Base-by-base conservation (phyloP, 2,797 vertebrate genomes). In the Melanotaenia parkinsoni region DNA sequence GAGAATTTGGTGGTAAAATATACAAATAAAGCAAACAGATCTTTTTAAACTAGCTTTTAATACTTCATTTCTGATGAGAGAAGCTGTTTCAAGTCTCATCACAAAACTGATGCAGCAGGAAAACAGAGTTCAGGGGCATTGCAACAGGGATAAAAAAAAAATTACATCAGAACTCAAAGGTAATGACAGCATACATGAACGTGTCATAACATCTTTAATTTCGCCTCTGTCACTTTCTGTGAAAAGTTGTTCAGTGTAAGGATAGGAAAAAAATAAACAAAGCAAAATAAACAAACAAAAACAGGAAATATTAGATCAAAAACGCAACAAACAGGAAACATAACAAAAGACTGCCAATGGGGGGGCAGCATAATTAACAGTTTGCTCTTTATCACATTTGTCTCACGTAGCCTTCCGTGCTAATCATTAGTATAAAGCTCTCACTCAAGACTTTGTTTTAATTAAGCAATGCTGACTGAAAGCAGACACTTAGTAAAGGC, bases 61-160 rank as follows among this genome's bases (percentile, higher is more conserved):
- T 76, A 30, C 6, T 35, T 72, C 33, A 60, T 76, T 68, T 77
- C 57, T 77, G 78, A 79, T 24, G 64, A 70, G 60, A 67, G 53
- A 40, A 76, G 75, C 30, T 0, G 14, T 57, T 74, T 74, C 40
- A 33, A 35, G 74, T 77, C 67, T 78, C 72, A 57, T 72, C 57
- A 61, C 50, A 63, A 57, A 74, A 67, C 20, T 12, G 50, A 74
- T 18, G 35, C 16, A 30, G 70, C 53, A 77, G 51, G 68, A 78
- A 74, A 53, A 60, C 6, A 63, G 16, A 0, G 47, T 51, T 60
- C 14, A 37, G 24, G 32, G 53, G 45, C 40, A 47, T 11, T 37
- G 6, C 40, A 43, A 45, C 20, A 57, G 43, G 11, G 2, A 67
- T 14, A 16, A 9, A 6, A 67, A 67, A 67, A 30, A 65, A 61